Evolutionary conservation across 2,888 invertebrate species (phyloP), one percentile per base, ranked within the genome.

Genomic region (Melanostoma mellinum): DNA sequence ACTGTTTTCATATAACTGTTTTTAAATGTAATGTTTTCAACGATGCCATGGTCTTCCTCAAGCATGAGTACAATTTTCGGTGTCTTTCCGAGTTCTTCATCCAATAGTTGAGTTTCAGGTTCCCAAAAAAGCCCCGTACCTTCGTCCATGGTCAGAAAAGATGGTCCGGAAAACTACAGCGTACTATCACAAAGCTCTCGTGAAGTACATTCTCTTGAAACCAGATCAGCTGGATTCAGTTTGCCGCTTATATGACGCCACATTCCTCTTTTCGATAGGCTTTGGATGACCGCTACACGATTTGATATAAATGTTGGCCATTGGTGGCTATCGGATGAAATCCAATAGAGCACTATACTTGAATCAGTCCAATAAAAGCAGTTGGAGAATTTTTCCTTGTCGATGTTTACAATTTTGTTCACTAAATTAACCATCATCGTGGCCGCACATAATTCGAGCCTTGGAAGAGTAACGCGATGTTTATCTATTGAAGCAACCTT

Each of bases 401-500:
- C 50, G 30, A 50, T 50, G 2, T 32, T 50, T 32, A 50, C 30
- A 50, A 50, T 50, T 50, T 50, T 50, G 50, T 50, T 8, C 3
- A 52, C 52, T 4, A 52, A n/a, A n/a, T 33, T 8, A 52, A 44
- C 53, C 53, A 67, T 42, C 67, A 53, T 67, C 3, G 5, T 40
- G 8, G 53, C 42, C 30, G 53, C 53, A 42, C 67, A 53, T 8
- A 67, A 9, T 46, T 40, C 44, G 1, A 73, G 58, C n/a, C 40
- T 10, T 5, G 55, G 33, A 10, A 55, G 6, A 20, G 6, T 48
- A 5, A 58, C 48, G 10, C 46, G 46, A 46, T 46, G n/a, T 76
- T 40, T 74, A 36, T 38, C 32, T 8, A 44, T 36, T 20, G 73
- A 61, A 9, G 73, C 73, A 2, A 79, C 79, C 30, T 56, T 40